A percentile compares a stretch with the other conserved stretches of the same genome.
These are phyloP conservation scores for Venturia canescens DNA, from an alignment of 1,140 invertebrate genomes.

Conservation along the genomic window DNA sequence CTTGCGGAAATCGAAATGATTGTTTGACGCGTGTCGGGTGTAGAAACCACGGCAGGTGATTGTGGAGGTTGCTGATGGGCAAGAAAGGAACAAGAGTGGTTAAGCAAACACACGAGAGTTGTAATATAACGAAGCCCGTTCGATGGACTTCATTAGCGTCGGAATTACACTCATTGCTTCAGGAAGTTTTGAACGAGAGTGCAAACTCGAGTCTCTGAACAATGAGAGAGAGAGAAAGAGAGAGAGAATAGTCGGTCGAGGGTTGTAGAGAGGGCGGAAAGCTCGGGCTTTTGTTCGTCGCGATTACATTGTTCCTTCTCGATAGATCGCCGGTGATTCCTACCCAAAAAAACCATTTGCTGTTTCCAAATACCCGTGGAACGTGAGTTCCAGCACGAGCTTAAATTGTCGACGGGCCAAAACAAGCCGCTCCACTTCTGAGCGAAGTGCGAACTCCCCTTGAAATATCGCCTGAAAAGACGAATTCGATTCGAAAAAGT, in stretches of 20 bases:
- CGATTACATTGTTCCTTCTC: constrained; percentile 42
- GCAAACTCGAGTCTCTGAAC: not conserved
- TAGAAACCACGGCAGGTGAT: not conserved
- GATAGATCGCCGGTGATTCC: constrained; percentile 22
- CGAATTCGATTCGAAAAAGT: too few species aligned
- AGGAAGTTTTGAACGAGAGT: constrained; percentile 26
- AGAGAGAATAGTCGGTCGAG: not conserved
- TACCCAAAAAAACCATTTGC: not conserved
- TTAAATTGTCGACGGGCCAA: too few species aligned
- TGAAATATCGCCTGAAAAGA: too few species aligned
- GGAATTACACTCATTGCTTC: constrained; percentile 35
- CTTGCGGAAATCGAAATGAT: constrained; percentile 2
- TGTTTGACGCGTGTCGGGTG: not conserved
- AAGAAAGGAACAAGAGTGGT: not conserved
- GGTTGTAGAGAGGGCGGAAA: not conserved
- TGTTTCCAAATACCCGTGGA: not conserved
- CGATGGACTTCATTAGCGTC: constrained; percentile 41
- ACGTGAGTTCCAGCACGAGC: too few species aligned
- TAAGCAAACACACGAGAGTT: not conserved
- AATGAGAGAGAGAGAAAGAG: constrained; percentile 5
- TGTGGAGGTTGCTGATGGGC: not conserved
- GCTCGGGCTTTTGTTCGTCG: constrained; percentile 20
- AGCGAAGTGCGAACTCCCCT: too few species aligned
- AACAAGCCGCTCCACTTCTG: too few species aligned
- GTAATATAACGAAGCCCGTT: constrained; percentile 14